These are phyloP conservation scores for Rissa tridactyla DNA, from an alignment of 2,113 vertebrate genomes.

Conservation along the genomic window DNA sequence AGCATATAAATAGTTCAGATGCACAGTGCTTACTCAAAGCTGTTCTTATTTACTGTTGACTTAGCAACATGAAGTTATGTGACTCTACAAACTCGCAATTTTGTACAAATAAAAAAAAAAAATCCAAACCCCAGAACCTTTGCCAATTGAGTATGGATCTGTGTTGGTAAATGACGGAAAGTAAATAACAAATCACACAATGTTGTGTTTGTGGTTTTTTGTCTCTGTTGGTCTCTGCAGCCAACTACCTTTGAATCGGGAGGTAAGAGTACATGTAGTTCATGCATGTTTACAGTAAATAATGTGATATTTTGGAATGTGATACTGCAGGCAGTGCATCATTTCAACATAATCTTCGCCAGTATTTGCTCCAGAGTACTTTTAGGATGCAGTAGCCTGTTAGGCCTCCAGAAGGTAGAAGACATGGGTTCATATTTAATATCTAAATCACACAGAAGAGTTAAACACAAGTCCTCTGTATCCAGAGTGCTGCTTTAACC, in stretches of 20 bases:
- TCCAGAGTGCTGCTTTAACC: background rate
- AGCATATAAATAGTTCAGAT: background rate
- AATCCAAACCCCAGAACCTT: background rate
- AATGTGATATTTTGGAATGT: background rate
- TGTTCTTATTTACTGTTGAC: background rate
- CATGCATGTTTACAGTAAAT: slow-evolving; percentile 22
- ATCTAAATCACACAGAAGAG: background rate
- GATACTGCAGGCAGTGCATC: background rate
- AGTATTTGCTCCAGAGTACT: background rate
- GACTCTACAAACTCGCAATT: background rate
- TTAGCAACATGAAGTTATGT: background rate
- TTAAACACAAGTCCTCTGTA: background rate
- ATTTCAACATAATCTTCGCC: background rate
- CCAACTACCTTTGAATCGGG: slow-evolving; percentile 16
- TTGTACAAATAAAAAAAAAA: background rate
- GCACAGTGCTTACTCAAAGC: background rate
- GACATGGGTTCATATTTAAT: background rate
- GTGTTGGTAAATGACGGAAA: slow-evolving; percentile 1
- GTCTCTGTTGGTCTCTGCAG: background rate
- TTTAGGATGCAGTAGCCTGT: background rate
- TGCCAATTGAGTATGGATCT: background rate
- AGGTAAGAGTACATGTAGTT: slow-evolving; percentile 25
- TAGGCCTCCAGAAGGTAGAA: background rate
- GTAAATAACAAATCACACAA: slow-evolving; percentile 6
- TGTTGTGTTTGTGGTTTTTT: slow-evolving; percentile 21